Conservation (phyloP, 1,140 invertebrate genomes). For the Spodoptera frugiperda region DNA sequence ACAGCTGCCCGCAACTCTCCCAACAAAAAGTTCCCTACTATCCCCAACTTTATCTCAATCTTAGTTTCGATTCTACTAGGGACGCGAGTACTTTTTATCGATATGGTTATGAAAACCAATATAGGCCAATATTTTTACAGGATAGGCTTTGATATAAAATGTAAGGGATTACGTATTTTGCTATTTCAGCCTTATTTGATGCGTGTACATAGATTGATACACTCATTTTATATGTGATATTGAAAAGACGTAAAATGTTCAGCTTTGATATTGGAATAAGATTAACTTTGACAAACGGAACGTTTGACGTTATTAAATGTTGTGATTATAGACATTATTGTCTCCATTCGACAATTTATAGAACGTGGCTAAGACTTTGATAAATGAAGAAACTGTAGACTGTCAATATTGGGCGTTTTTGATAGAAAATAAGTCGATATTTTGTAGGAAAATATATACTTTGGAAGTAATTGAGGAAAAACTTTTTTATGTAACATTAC, state of each 20-base stretch:
- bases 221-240: conserved; percentile 4
- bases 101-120: conserved; percentile 61
- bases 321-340: conserved; percentile 9
- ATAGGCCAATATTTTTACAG: conserved; percentile 53
- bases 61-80: conserved; percentile 74
- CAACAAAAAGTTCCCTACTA: conserved; percentile 77
- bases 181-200: conserved; percentile 41
- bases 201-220: conserved; percentile 29
- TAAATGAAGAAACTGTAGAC: neutral
- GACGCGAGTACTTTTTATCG: conserved; percentile 77
- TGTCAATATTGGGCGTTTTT: neutral
- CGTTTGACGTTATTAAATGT: neutral
- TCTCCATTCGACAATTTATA: neutral
- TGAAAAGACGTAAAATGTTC: conserved; percentile 17
- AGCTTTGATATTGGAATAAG: conserved; percentile 32
- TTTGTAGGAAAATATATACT: neutral
- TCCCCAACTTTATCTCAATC: conserved; percentile 82
- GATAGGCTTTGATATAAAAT: conserved; percentile 47
- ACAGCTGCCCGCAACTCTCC: conserved; percentile 77
- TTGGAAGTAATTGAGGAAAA: conserved; percentile 14
- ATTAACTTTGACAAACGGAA: conserved; percentile 18
- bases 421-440: neutral
- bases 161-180: conserved; percentile 44
- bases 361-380: neutral
- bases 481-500: neutral